phyloP scores from a whole-genome alignment of 2,888 invertebrate species.

The Macaria notata region DNA sequence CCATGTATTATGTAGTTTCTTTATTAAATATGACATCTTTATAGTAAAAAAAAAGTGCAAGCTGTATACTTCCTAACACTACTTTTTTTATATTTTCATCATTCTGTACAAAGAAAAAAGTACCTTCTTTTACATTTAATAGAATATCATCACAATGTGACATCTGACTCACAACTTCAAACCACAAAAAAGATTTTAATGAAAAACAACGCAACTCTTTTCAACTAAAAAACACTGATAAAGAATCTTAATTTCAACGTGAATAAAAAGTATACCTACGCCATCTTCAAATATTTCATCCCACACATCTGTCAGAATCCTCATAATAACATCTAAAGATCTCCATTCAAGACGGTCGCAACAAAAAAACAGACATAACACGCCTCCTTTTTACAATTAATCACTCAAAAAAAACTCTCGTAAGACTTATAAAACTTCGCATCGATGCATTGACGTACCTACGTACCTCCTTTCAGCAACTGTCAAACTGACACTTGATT shows the following conservation, averaged over 20 bases:
- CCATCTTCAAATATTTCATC: slow-evolving; percentile 39
- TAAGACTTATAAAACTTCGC: slow-evolving; percentile 70
- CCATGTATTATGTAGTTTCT: too few relatives aligned
- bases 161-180: too few relatives aligned
- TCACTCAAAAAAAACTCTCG: slow-evolving; percentile 57
- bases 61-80: too few relatives aligned
- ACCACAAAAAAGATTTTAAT: neutral
- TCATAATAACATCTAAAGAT: slow-evolving; percentile 47
- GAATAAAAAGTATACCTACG: slow-evolving; percentile 29
- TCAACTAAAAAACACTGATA: slow-evolving; percentile 12
- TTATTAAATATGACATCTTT: too few relatives aligned
- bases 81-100: too few relatives aligned
- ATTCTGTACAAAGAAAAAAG: too few relatives aligned
- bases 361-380: slow-evolving; percentile 43
- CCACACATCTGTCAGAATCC: slow-evolving; percentile 40
- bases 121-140: too few relatives aligned
- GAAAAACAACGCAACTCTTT: slow-evolving; percentile 12
- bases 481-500: slow-evolving; percentile 78
- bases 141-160: too few relatives aligned
- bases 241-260: slow-evolving; percentile 26
- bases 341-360: slow-evolving; percentile 44
- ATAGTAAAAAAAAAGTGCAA: too few relatives aligned
- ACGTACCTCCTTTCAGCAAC: slow-evolving; percentile 73
- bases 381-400: slow-evolving; percentile 67
- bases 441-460: slow-evolving; percentile 75